phyloP scores from a whole-genome alignment of 2,888 invertebrate genomes.

The Archaeoteleia sp. region DNA sequence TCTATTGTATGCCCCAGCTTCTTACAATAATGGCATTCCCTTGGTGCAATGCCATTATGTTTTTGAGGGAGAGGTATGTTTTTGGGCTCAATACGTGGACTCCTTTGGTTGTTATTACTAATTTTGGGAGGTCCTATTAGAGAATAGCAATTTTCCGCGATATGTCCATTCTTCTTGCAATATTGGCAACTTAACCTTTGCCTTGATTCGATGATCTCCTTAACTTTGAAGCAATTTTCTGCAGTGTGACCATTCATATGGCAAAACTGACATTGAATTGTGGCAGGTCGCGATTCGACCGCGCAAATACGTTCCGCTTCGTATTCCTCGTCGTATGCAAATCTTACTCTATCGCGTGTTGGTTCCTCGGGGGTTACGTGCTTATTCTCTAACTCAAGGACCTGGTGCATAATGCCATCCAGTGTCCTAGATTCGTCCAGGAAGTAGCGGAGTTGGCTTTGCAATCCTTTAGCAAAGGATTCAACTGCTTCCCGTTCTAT shows the following conservation, averaged over 20 bases:
- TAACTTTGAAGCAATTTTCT: not conserved
- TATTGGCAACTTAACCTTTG: slow-evolving; percentile 6
- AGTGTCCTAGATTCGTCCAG: not conserved
- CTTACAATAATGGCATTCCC: too few species aligned
- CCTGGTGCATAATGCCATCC: slow-evolving; percentile 9
- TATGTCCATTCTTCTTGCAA: slow-evolving; percentile 26
- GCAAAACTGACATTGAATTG: slow-evolving; percentile 9
- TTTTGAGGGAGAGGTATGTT: too few species aligned
- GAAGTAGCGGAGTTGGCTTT: not conserved
- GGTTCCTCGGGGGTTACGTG: not conserved
- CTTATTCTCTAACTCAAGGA: slow-evolving; percentile 11
- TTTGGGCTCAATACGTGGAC: too few species aligned
- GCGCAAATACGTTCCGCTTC: not conserved
- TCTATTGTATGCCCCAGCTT: not conserved
- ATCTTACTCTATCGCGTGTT: not conserved
- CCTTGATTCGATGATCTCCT: not conserved
- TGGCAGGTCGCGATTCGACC: not conserved
- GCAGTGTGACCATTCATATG: not conserved
- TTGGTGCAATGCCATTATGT: too few species aligned
- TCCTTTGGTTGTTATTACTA: too few species aligned
- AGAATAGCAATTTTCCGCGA: not conserved
- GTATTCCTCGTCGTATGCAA: not conserved
- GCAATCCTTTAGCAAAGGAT: slow-evolving; percentile 9
- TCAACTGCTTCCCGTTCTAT: slow-evolving; percentile 14
- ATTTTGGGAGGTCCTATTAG: too few species aligned